phyloP scores from a whole-genome alignment of 2,113 vertebrate genomes.

The Colinus virginianus region DNA sequence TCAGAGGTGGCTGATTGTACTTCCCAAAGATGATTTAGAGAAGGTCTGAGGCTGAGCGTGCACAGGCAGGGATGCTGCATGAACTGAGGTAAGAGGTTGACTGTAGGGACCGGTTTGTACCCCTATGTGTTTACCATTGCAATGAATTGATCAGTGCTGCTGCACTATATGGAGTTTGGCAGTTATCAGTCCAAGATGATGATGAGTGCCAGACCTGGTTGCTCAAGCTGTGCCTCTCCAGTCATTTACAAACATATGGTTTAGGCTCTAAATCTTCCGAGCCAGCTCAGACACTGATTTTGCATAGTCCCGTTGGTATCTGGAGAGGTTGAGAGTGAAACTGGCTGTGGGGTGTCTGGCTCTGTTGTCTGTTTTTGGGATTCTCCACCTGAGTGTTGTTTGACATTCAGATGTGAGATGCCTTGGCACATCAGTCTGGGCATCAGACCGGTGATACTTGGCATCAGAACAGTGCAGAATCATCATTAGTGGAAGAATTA shows the following conservation, averaged over 20 bases:
- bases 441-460: not conserved
- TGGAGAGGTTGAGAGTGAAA: not conserved
- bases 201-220: not conserved
- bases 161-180: not conserved
- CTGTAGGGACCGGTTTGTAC: not conserved
- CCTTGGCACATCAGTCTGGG: not conserved
- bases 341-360: not conserved
- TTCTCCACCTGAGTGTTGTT: not conserved
- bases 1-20: not conserved
- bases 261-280: not conserved
- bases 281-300: not conserved
- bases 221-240: not conserved
- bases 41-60: not conserved
- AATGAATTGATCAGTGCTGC: not conserved
- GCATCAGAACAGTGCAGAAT: not conserved
- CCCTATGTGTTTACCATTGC: not conserved
- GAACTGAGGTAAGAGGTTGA: not conserved
- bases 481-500: not conserved
- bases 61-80: not conserved
- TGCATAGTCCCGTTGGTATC: not conserved
- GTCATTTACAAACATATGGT: rapidly evolving
- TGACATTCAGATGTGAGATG: not conserved
- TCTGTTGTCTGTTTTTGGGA: not conserved
- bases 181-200: not conserved
- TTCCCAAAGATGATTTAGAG: not conserved